These are phyloP conservation scores for Geophilus truncorum DNA, from an alignment of 2,888 invertebrate species.

Conservation along the genomic window DNA sequence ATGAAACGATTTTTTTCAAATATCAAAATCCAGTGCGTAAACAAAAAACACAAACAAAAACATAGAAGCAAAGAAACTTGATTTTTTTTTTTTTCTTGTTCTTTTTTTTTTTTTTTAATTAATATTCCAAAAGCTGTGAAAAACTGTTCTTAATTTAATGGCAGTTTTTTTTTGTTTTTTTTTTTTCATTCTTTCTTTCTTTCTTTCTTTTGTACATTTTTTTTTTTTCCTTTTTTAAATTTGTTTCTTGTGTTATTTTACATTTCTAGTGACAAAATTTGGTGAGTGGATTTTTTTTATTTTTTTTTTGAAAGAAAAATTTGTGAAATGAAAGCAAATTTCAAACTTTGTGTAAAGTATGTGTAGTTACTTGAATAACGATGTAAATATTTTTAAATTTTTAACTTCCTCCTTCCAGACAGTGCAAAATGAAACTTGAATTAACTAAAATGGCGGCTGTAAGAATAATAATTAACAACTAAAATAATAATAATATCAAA, in stretches of 20 bases:
- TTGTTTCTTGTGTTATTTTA: neutral
- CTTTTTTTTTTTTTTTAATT: no score
- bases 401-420: neutral
- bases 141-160: neutral
- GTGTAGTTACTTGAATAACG: neutral
- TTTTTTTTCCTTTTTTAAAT: neutral
- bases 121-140: neutral
- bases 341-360: conserved; percentile 8
- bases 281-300: neutral
- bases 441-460: neutral
- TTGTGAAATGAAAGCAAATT: conserved; percentile 3
- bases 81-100: neutral
- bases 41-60: no score
- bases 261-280: neutral
- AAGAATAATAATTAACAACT: no score
- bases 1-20: neutral
- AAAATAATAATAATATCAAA: conserved; percentile 1
- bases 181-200: neutral
- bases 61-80: neutral
- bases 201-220: neutral
- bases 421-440: neutral
- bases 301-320: no score
- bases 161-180: neutral
- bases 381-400: neutral
- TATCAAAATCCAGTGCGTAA: no score